Conservation (phyloP, 2,113 vertebrate species). For the Chaenogobius annularis region DNA sequence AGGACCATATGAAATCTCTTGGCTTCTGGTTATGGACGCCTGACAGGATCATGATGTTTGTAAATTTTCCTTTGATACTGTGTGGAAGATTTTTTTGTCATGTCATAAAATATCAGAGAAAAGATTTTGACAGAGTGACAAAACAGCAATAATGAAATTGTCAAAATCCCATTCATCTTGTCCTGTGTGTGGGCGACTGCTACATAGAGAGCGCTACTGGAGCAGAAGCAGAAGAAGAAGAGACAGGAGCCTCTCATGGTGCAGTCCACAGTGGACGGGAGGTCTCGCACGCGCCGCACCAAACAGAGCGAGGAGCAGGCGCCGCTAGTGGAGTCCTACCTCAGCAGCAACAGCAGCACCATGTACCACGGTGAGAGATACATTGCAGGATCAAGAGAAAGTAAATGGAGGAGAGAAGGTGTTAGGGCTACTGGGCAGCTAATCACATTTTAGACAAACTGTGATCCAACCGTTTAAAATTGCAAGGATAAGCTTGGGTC, state of each 20-base stretch:
- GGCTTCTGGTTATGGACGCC: not conserved
- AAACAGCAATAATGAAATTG: not conserved
- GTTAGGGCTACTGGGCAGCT: no score
- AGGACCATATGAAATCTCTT: not conserved
- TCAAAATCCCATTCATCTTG: conserved; percentile 3
- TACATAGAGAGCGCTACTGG: conserved; percentile 88
- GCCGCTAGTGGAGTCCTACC: conserved; percentile 94
- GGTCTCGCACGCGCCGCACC: conserved; percentile 85
- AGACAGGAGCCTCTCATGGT: conserved; percentile 99
- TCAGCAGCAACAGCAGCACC: conserved; percentile 94
- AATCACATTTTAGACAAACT: no score
- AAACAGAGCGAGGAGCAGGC: conserved; percentile 96
- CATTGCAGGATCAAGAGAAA: no score
- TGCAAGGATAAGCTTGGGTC: no score
- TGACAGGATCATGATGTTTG: not conserved
- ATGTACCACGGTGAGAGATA: conserved; percentile 86
- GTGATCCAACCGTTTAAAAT: no score
- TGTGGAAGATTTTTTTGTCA: not conserved
- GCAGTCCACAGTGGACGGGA: conserved; percentile 91
- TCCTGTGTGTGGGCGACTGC: not conserved
- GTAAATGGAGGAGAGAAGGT: no score
- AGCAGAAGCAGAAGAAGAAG: conserved; percentile 98
- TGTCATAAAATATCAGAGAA: not conserved
- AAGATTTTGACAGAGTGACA: not conserved
- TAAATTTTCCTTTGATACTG: not conserved